phyloP scores from a whole-genome alignment of 2,888 invertebrate species.

The Therioaphis trifolii region DNA sequence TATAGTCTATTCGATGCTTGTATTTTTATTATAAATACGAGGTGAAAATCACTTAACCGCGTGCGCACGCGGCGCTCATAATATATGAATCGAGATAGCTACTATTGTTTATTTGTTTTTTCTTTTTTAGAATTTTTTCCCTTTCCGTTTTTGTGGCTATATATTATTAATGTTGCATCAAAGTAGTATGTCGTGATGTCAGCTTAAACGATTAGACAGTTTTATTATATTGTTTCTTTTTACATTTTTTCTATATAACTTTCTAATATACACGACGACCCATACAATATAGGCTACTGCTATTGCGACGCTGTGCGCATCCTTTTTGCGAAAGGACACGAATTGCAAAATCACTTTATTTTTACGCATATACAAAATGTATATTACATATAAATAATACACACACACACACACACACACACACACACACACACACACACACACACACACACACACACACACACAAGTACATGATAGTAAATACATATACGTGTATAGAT shows the following conservation, averaged over 20 bases:
- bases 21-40: constrained; percentile 7
- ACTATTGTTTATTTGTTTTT: constrained; percentile 13
- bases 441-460: too few species aligned
- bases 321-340: constrained; percentile 48
- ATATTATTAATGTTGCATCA: constrained; percentile 8
- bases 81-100: background rate
- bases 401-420: too few species aligned
- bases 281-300: background rate
- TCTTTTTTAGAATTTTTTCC: background rate
- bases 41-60: constrained; percentile 1
- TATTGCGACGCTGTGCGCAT: constrained; percentile 34
- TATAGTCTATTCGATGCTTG: too few species aligned
- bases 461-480: background rate
- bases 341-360: constrained; percentile 41
- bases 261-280: constrained; percentile 32
- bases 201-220: constrained; percentile 27
- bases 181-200: constrained; percentile 31
- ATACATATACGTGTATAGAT: background rate
- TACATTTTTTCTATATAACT: constrained; percentile 21
- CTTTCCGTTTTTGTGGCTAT: constrained; percentile 18
- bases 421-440: too few species aligned
- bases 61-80: background rate
- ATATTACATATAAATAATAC: too few species aligned
- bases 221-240: constrained; percentile 36
- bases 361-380: background rate